Evolutionary conservation across 2,797 vertebrate genomes (phyloP).

Genomic region (Fistularia tabacaria): DNA sequence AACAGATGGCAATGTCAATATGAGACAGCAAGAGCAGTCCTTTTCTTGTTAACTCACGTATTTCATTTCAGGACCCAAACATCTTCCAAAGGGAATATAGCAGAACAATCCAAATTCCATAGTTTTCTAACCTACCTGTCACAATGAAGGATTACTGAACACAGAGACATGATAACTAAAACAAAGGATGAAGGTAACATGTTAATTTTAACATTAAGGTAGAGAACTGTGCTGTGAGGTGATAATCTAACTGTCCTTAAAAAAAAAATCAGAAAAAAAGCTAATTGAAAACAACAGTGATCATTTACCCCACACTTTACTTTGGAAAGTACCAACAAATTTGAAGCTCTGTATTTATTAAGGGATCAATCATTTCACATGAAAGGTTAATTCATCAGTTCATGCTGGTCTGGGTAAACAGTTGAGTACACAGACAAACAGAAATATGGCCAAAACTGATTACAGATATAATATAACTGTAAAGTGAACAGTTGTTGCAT

Average conservation of each 20-base stretch:
- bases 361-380: slow-evolving; percentile 35
- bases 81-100: slow-evolving; percentile 45
- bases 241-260: slow-evolving; percentile 19
- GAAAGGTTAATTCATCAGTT: slow-evolving; percentile 35
- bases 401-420: slow-evolving; percentile 42
- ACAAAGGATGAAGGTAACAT: slow-evolving; percentile 33
- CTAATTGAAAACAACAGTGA: slow-evolving; percentile 34
- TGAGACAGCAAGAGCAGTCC: slow-evolving; percentile 61
- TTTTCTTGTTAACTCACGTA: slow-evolving; percentile 60
- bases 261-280: slow-evolving; percentile 17
- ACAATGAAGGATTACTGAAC: slow-evolving; percentile 59
- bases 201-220: slow-evolving; percentile 30
- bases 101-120: slow-evolving; percentile 52
- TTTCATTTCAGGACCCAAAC: slow-evolving; percentile 60
- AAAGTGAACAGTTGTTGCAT: slow-evolving; percentile 17
- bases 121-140: slow-evolving; percentile 53
- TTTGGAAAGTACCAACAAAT: slow-evolving; percentile 41
- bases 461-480: slow-evolving; percentile 31
- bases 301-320: slow-evolving; percentile 27
- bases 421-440: slow-evolving; percentile 36
- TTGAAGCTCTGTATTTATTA: slow-evolving; percentile 19
- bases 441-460: slow-evolving; percentile 42
- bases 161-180: slow-evolving; percentile 52
- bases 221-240: slow-evolving; percentile 38
- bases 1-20: slow-evolving; percentile 56